Evolutionary conservation across 2,113 vertebrate species (phyloP).

Genomic region (Asarcornis scutulata): DNA sequence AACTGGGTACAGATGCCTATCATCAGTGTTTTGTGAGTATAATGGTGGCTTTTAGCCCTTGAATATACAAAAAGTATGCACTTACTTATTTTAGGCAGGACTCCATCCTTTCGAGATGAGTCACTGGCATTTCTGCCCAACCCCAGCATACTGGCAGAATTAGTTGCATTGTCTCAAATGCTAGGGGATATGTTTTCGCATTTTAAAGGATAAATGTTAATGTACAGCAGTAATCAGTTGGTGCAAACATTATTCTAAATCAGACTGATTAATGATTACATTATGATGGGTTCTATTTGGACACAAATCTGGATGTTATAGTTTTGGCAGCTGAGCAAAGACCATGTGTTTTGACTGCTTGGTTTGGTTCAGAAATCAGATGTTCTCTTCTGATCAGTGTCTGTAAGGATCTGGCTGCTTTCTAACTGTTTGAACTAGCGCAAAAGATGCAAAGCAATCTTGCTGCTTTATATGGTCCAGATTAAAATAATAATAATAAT

Average conservation of each 20-base stretch:
- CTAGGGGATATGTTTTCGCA: neutral
- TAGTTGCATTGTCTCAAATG: conserved; percentile 38
- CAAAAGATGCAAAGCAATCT: neutral
- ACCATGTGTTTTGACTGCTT: conserved; percentile 1
- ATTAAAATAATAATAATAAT: neutral
- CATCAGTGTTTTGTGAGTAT: neutral
- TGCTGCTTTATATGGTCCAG: neutral
- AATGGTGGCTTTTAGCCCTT: neutral
- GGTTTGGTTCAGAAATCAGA: conserved; percentile 7
- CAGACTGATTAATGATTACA: conserved; percentile 38
- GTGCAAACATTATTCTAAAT: conserved; percentile 33
- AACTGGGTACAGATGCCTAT: neutral
- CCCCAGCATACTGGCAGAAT: neutral
- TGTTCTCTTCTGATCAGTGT: neutral
- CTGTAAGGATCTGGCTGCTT: neutral
- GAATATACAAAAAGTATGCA: neutral
- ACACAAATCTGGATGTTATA: conserved; percentile 6
- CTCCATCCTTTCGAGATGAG: neutral
- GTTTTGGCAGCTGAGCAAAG: conserved; percentile 4
- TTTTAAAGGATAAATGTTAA: conserved; percentile 27
- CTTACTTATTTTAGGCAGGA: neutral
- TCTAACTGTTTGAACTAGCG: neutral
- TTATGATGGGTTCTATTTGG: conserved; percentile 12
- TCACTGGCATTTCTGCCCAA: conserved; percentile 8
- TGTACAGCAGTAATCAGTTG: conserved; percentile 23